A percentile compares a stretch with the other conserved stretches of the same genome.
phyloP scores from a whole-genome alignment of 2,797 vertebrate species.

The Amblyraja radiata region DNA sequence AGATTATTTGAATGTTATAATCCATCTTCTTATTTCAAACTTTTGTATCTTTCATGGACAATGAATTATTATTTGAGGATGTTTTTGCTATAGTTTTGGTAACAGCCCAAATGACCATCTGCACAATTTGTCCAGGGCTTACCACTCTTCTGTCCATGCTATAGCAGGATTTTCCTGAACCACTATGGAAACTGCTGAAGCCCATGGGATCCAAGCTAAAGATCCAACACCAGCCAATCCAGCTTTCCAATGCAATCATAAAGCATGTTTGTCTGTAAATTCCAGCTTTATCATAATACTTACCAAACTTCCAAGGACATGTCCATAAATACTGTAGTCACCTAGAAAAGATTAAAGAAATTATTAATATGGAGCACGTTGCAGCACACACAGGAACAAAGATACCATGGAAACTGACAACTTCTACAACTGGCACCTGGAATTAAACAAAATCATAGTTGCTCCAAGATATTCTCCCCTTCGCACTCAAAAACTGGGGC shows the following conservation, averaged over 20 bases:
- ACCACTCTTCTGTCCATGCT: background rate
- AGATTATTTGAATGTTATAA: background rate
- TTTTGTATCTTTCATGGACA: background rate
- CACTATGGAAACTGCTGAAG: background rate
- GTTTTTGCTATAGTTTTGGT: background rate
- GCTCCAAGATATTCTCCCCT: background rate
- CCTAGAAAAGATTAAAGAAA: slow-evolving; percentile 57
- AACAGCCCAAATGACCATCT: background rate
- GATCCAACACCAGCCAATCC: background rate
- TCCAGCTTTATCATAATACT: slow-evolving; percentile 49
- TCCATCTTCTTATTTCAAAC: background rate
- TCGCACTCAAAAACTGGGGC: background rate
- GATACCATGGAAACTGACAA: too few species aligned
- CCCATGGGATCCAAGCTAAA: too few species aligned
- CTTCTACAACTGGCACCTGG: background rate
- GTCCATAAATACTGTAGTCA: slow-evolving; percentile 82
- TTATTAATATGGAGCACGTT: background rate
- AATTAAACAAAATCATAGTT: background rate
- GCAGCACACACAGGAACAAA: background rate
- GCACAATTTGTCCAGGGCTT: background rate
- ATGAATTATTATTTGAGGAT: background rate
- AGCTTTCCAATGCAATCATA: background rate
- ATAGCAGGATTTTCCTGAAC: background rate
- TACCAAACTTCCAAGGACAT: slow-evolving; percentile 88
- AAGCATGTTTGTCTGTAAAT: background rate